Percentiles rank a stretch among this genome's conserved stretches.
These are phyloP conservation scores for Prionailurus viverrinus DNA, from an alignment of 2,113 vertebrate species.

Conservation along the genomic window DNA sequence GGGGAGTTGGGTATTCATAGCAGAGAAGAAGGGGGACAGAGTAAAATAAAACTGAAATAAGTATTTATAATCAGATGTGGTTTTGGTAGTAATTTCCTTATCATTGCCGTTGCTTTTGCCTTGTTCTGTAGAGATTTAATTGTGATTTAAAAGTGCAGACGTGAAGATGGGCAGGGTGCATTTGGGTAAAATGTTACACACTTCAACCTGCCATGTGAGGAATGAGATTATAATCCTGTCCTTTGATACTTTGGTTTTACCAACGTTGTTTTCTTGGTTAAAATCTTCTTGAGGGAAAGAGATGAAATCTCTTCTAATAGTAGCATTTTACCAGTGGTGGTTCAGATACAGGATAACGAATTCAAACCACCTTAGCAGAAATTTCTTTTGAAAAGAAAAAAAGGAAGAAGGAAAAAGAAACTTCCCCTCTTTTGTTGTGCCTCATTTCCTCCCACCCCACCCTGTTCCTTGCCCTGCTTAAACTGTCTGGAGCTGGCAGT, in stretches of 20 bases:
- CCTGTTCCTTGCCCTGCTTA: constrained; percentile 72
- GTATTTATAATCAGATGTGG: neutral
- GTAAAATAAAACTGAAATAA: constrained; percentile 3
- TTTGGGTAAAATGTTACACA: neutral
- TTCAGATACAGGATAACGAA: constrained; percentile 6
- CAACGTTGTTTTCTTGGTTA: constrained; percentile 1
- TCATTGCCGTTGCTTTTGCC: neutral
- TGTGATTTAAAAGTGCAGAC: neutral
- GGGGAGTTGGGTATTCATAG: neutral
- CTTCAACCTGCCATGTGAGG: neutral
- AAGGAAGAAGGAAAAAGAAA: constrained; percentile 61
- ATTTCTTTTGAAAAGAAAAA: constrained; percentile 51
- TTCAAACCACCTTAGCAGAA: constrained; percentile 35
- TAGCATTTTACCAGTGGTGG: constrained; percentile 45
- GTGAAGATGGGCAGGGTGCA: neutral
- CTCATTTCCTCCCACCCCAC: constrained; percentile 62
- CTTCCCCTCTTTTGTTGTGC: constrained; percentile 59
- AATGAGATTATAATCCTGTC: constrained; percentile 13
- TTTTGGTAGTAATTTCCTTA: constrained; percentile 7
- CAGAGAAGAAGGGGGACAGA: neutral
- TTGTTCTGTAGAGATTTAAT: constrained; percentile 7
- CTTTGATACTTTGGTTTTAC: neutral
- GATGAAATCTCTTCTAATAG: constrained; percentile 14
- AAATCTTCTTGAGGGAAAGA: neutral
- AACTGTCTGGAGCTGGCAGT: constrained; percentile 73